phyloP scores from a whole-genome alignment of 1,140 invertebrate species.

The Drosophila gunungcola region DNA sequence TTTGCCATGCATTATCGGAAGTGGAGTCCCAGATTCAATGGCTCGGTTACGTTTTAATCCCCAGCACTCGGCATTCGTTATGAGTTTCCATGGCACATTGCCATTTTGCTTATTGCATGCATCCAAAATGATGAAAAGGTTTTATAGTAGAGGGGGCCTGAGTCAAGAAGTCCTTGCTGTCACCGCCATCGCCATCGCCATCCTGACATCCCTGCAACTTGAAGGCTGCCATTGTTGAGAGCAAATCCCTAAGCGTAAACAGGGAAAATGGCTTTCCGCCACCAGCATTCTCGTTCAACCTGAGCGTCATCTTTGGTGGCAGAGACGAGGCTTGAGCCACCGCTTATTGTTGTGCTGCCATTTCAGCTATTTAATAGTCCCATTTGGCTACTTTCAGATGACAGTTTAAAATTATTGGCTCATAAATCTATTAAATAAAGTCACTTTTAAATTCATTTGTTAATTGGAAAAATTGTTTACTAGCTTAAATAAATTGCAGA shows the following conservation, averaged over 20 bases:
- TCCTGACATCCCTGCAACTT: slow-evolving; percentile 54
- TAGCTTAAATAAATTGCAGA: no score
- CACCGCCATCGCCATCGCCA: slow-evolving; percentile 9
- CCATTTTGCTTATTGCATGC: slow-evolving; percentile 66
- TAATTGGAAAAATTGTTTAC: no score
- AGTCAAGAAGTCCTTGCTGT: slow-evolving; percentile 6
- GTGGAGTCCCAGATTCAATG: slow-evolving; percentile 22
- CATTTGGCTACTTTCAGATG: background rate
- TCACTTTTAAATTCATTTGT: no score
- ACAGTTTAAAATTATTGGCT: background rate
- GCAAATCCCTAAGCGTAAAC: slow-evolving; percentile 68
- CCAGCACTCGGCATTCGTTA: slow-evolving; percentile 35
- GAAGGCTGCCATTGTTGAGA: slow-evolving; percentile 51
- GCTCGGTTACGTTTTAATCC: slow-evolving; percentile 56
- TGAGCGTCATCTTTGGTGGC: slow-evolving; percentile 14
- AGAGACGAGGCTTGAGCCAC: slow-evolving; percentile 12
- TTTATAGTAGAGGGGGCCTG: slow-evolving; percentile 9
- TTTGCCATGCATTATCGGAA: slow-evolving; percentile 36
- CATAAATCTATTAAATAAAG: no score
- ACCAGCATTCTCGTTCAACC: slow-evolving; percentile 38
- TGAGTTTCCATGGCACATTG: slow-evolving; percentile 62
- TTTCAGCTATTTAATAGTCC: background rate
- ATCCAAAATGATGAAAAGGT: slow-evolving; percentile 50
- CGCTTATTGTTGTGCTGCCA: slow-evolving; percentile 11
- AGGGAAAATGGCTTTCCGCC: slow-evolving; percentile 69